phyloP scores from a whole-genome alignment of 2,888 invertebrate genomes.

The Bedellia somnulentella region DNA sequence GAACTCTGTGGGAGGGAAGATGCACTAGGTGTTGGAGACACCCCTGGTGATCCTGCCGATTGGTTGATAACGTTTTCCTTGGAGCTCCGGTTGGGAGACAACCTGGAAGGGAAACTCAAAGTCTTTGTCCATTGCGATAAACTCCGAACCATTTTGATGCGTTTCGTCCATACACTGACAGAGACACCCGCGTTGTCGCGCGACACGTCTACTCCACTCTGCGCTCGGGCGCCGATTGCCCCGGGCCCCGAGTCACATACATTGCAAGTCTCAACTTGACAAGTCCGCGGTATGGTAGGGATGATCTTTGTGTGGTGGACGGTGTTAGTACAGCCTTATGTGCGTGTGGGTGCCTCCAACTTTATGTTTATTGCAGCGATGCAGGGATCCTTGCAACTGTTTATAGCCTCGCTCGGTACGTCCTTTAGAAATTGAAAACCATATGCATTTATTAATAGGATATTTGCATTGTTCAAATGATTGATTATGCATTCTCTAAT shows the following conservation, averaged over 20 bases:
- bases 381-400: too few species aligned
- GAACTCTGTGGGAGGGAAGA: slow-evolving; percentile 61
- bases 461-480: too few species aligned
- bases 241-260: slow-evolving; percentile 19
- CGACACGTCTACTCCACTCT: slow-evolving; percentile 26
- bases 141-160: slow-evolving; percentile 80
- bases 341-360: too few species aligned
- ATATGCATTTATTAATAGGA: too few species aligned
- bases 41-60: slow-evolving; percentile 54
- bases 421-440: too few species aligned
- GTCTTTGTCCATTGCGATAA: slow-evolving; percentile 90
- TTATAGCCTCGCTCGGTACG: too few species aligned
- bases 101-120: slow-evolving; percentile 83
- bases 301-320: too few species aligned
- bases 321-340: too few species aligned
- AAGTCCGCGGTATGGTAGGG: too few species aligned
- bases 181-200: slow-evolving; percentile 14
- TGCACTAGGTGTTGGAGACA: slow-evolving; percentile 65
- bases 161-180: slow-evolving; percentile 30
- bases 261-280: slow-evolving; percentile 43
- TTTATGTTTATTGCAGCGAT: too few species aligned
- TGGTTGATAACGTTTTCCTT: slow-evolving; percentile 70
- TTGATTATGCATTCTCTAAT: too few species aligned
- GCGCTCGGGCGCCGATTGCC: slow-evolving; percentile 42
- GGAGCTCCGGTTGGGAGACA: slow-evolving; percentile 78